Conservation (phyloP, 2,797 vertebrate genomes). For the Oreochromis grahami region DNA sequence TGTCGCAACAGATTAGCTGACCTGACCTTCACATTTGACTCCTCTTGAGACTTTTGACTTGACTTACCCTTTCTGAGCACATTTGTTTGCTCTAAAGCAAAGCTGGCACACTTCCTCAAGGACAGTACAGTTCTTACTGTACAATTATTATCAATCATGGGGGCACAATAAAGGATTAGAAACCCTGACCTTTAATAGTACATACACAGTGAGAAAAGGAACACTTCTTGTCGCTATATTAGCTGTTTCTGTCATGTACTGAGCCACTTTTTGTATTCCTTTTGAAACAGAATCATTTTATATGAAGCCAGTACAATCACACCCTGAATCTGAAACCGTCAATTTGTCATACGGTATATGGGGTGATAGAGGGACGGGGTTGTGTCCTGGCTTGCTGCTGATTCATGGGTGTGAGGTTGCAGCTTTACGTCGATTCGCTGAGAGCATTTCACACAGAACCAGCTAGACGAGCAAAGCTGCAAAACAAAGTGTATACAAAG, state of each 20-base stretch:
- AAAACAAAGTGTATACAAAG: constrained; percentile 6
- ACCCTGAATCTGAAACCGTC: constrained; percentile 45
- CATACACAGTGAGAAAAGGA: background rate
- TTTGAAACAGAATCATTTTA: background rate
- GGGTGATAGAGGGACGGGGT: constrained; percentile 35
- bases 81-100: background rate
- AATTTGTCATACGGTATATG: constrained; percentile 42
- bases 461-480: constrained; percentile 33
- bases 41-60: background rate
- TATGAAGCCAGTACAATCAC: constrained; percentile 19
- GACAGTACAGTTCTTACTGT: background rate
- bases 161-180: background rate
- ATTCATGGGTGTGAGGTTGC: constrained; percentile 45
- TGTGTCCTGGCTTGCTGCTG: constrained; percentile 56
- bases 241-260: background rate
- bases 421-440: background rate
- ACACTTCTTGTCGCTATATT: background rate
- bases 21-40: background rate
- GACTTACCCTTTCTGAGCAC: background rate
- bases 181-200: background rate
- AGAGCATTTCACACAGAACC: constrained; percentile 38
- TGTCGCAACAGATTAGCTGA: background rate
- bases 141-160: background rate
- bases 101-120: background rate
- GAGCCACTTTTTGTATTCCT: background rate